A percentile compares a stretch with the other conserved stretches of the same genome.
These are phyloP conservation scores for Nezara viridula DNA, from an alignment of 2,888 invertebrate species.

Conservation along the genomic window DNA sequence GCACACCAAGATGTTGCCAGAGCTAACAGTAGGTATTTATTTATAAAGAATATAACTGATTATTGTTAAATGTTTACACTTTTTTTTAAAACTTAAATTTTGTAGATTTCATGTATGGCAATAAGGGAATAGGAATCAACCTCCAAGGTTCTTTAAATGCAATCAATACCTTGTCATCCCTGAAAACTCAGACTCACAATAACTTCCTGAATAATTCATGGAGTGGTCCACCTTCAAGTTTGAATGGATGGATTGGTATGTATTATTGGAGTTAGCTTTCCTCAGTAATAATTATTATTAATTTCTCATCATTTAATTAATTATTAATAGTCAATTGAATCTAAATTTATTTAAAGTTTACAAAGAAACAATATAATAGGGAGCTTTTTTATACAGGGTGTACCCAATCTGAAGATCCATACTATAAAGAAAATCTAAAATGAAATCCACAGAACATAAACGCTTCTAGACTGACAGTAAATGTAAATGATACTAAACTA, in stretches of 20 bases:
- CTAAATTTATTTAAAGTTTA: neutral
- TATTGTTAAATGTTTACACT: neutral
- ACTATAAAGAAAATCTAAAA: too few relatives aligned
- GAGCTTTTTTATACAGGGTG: too few relatives aligned
- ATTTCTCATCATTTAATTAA: too few relatives aligned
- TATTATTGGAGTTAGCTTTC: too few relatives aligned
- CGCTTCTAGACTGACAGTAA: too few relatives aligned
- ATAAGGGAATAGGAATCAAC: constrained; percentile 61
- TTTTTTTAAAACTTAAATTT: neutral
- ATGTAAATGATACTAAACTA: too few relatives aligned
- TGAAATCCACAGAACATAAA: too few relatives aligned
- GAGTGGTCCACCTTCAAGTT: constrained; percentile 64
- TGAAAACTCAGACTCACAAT: constrained; percentile 61
- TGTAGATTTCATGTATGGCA: constrained; percentile 54
- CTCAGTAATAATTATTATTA: too few relatives aligned
- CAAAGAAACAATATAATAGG: too few relatives aligned
- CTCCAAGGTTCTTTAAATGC: constrained; percentile 64
- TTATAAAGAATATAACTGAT: neutral
- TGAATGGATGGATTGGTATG: constrained; percentile 66
- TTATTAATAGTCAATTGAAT: neutral
- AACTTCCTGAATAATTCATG: constrained; percentile 66
- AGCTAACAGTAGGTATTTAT: constrained; percentile 70
- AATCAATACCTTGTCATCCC: constrained; percentile 62
- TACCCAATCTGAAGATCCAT: too few relatives aligned
- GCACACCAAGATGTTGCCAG: constrained; percentile 72